These are phyloP conservation scores for Pseudolaguvia tuberculata DNA, from an alignment of 2,113 vertebrate genomes.

Conservation along the genomic window DNA sequence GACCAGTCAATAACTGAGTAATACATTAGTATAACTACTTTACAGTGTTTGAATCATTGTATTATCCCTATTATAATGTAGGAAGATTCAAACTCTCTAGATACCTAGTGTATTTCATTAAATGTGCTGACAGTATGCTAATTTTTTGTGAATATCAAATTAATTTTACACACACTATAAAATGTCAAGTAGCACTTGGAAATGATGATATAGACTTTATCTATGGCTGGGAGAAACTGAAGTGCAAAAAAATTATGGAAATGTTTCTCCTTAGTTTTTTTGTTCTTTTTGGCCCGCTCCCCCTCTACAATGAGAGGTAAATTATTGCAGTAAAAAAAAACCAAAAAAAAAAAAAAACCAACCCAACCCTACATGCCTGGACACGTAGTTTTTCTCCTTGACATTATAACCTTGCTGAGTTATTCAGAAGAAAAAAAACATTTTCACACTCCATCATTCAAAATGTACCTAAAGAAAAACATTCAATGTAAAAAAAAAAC, in stretches of 20 bases:
- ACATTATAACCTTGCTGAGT: constrained; percentile 49
- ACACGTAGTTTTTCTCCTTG: constrained; percentile 46
- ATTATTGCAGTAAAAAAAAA: constrained; percentile 32
- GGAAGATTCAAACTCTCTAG: too few species aligned
- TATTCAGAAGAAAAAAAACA: constrained; percentile 48
- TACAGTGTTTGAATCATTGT: background rate
- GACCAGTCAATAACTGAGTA: background rate
- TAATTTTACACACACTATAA: too few species aligned
- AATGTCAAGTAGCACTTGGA: too few species aligned
- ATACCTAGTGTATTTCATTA: too few species aligned
- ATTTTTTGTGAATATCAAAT: too few species aligned
- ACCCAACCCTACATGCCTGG: constrained; percentile 39
- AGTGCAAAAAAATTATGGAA: constrained; percentile 12
- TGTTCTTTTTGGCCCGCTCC: constrained; percentile 41
- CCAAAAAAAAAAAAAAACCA: too few species aligned
- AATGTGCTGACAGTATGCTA: background rate
- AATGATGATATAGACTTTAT: background rate
- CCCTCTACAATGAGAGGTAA: constrained; percentile 33
- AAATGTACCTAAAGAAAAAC: constrained; percentile 44
- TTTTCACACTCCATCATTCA: constrained; percentile 25
- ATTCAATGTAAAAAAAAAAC: background rate
- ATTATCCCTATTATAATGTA: too few species aligned
- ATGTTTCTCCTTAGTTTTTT: constrained; percentile 45
- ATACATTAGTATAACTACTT: background rate
- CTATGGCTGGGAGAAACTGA: too few species aligned